These are phyloP conservation scores for Hylia prasina DNA, from an alignment of 2,113 vertebrate species.

Conservation along the genomic window DNA sequence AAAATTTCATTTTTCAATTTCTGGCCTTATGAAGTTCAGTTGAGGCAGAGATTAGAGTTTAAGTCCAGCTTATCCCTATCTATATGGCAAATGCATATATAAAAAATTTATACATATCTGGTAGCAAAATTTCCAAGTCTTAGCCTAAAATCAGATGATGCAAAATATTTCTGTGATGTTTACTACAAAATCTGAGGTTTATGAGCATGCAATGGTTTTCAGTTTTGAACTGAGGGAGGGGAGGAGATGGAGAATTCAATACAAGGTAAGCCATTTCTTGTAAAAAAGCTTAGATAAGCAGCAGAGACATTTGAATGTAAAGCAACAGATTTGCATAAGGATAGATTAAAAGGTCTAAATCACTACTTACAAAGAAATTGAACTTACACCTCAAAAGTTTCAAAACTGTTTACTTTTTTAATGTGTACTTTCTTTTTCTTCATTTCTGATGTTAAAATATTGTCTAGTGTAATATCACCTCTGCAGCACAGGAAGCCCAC, in stretches of 20 bases:
- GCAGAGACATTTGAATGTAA: background rate
- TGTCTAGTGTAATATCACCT: background rate
- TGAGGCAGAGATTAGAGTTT: background rate
- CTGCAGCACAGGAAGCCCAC: background rate
- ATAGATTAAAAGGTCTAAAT: background rate
- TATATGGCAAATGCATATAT: background rate
- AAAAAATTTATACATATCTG: background rate
- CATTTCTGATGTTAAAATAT: background rate
- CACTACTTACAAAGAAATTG: background rate
- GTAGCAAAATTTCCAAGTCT: background rate
- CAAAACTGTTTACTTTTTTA: background rate
- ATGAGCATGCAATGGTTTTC: background rate
- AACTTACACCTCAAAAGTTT: background rate
- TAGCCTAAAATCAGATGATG: background rate
- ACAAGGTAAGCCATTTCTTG: background rate
- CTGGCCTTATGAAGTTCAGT: background rate
- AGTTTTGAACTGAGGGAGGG: background rate
- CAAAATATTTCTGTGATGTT: background rate
- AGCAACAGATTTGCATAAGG: background rate
- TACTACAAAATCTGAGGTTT: background rate
- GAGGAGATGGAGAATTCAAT: background rate
- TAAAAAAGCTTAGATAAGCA: background rate
- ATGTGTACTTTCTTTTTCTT: background rate
- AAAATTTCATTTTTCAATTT: slow-evolving; percentile 23
- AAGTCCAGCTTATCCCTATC: background rate